Conservation (phyloP, 2,888 invertebrate genomes). For the Clistopyga incitator region DNA sequence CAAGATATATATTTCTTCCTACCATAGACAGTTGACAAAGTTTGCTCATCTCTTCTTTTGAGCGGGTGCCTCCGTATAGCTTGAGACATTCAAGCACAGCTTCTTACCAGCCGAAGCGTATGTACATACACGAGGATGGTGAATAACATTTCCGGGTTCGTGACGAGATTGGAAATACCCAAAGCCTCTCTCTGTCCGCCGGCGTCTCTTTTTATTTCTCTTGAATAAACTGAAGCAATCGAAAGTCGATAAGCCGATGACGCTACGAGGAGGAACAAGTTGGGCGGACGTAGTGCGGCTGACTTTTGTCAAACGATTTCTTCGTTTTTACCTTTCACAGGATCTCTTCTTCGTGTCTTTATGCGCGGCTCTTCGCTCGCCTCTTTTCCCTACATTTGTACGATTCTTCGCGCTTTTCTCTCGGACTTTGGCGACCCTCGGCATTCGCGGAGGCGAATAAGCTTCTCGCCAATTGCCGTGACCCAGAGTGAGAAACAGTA, state of each 20-base stretch:
- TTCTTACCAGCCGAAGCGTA: too few relatives aligned
- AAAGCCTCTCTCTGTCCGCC: background rate
- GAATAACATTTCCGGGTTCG: too few relatives aligned
- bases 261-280: background rate
- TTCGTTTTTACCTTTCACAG: background rate
- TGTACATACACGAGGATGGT: too few relatives aligned
- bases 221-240: slow-evolving; percentile 9
- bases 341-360: background rate
- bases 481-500: background rate
- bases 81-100: too few relatives aligned
- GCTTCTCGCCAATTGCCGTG: slow-evolving; percentile 7
- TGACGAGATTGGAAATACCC: too few relatives aligned
- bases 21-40: too few relatives aligned
- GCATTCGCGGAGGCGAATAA: slow-evolving; percentile 1
- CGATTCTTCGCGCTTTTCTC: background rate
- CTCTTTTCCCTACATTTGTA: slow-evolving; percentile 9
- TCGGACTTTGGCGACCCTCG: slow-evolving; percentile 14
- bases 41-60: too few relatives aligned
- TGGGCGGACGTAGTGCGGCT: background rate
- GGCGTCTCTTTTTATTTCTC: background rate
- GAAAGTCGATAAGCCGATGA: slow-evolving; percentile 12
- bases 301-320: slow-evolving; percentile 15
- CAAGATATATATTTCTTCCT: too few relatives aligned
- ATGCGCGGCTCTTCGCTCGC: background rate
- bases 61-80: too few relatives aligned